These are phyloP conservation scores for Motacilla tschutschensis DNA, from an alignment of 2,113 vertebrate genomes.

Conservation along the genomic window DNA sequence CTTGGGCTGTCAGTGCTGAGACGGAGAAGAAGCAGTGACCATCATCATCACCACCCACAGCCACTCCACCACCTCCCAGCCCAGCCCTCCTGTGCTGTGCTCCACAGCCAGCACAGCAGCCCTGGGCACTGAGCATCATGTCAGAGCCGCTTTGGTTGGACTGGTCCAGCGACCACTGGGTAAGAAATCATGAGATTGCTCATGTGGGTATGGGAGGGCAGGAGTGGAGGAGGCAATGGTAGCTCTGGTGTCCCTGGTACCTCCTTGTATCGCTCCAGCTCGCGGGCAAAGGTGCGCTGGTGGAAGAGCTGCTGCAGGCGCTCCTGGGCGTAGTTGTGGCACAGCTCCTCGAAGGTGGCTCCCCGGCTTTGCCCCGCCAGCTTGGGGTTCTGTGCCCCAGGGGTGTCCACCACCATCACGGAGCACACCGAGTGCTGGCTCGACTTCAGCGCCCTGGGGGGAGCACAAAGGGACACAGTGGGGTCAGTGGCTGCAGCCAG, in stretches of 20 bases:
- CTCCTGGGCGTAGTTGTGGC: slow-evolving; percentile 96
- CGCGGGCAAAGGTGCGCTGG: slow-evolving; percentile 87
- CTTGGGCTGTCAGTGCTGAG: accelerated
- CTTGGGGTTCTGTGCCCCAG: slow-evolving; percentile 92
- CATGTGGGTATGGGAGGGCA: accelerated
- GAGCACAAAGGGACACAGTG: not conserved
- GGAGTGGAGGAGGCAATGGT: accelerated
- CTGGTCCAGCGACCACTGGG: not conserved
- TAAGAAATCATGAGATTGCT: not conserved
- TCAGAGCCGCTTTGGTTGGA: not conserved
- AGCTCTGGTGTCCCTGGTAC: slow-evolving; percentile 56
- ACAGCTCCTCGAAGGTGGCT: slow-evolving; percentile 95
- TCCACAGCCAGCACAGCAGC: not conserved
- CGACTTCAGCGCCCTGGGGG: slow-evolving; percentile 89
- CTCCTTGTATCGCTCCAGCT: slow-evolving; percentile 95
- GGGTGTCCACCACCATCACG: slow-evolving; percentile 93
- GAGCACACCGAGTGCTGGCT: slow-evolving; percentile 94
- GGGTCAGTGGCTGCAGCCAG: not conserved
- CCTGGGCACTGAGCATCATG: accelerated
- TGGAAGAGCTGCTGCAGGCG: slow-evolving; percentile 93
- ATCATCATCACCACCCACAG: not conserved
- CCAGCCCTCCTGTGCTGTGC: not conserved
- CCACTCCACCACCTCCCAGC: not conserved
- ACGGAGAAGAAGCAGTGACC: not conserved
- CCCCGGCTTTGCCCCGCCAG: slow-evolving; percentile 80